Conservation (phyloP, 2,888 invertebrate species). For the Itoplectis maculator region DNA sequence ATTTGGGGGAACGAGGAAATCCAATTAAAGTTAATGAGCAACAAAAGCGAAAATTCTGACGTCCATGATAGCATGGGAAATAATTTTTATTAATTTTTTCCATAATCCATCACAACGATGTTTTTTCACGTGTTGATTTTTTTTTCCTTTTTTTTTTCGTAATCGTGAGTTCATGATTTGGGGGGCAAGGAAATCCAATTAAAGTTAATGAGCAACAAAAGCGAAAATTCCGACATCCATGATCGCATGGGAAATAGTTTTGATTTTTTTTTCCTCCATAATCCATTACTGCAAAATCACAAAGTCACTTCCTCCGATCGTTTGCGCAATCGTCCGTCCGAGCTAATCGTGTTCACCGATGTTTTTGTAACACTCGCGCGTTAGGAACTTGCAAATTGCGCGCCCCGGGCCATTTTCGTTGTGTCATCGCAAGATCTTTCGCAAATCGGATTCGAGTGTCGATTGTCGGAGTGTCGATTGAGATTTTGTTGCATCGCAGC, state of each 20-base stretch:
- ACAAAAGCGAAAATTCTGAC: background rate
- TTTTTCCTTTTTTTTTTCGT: too few species aligned
- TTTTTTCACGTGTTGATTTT: too few species aligned
- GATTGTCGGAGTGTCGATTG: background rate
- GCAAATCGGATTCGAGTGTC: constrained; percentile 5
- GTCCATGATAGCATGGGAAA: background rate
- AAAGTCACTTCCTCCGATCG: constrained; percentile 22
- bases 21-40: background rate
- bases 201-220: background rate
- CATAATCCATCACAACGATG: constrained; percentile 15
- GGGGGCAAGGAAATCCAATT: too few species aligned
- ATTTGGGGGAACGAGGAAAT: too few species aligned
- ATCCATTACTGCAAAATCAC: constrained; percentile 23
- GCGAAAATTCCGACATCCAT: background rate
- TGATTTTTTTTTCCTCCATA: constrained; percentile 10
- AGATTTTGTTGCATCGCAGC: background rate
- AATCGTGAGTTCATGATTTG: too few species aligned
- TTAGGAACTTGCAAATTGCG: constrained; percentile 15
- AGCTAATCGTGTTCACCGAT: constrained; percentile 20
- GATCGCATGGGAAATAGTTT: background rate
- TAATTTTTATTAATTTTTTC: background rate
- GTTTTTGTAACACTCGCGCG: constrained; percentile 9
- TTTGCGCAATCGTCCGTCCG: constrained; percentile 6
- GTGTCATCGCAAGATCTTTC: constrained; percentile 10
- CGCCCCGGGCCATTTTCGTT: constrained; percentile 16